These are phyloP conservation scores for Bos indicus DNA, from an alignment of 2,113 vertebrate genomes.

Conservation along the genomic window DNA sequence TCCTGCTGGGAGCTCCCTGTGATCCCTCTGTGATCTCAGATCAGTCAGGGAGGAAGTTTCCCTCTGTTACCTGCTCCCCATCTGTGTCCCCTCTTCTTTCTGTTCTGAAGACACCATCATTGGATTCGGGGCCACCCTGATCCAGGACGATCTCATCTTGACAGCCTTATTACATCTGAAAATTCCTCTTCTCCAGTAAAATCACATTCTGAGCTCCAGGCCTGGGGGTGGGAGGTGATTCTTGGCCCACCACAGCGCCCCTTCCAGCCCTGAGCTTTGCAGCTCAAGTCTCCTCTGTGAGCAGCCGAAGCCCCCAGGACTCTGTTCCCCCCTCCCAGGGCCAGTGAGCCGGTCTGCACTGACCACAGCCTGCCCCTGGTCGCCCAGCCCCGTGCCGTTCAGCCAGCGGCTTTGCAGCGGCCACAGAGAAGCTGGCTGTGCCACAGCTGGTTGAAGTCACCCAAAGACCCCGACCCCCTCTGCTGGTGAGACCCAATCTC, in stretches of 20 bases:
- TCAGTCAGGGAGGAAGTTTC: background rate
- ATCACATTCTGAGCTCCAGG: too few relatives aligned
- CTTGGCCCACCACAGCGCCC: fast-evolving
- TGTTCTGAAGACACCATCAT: background rate
- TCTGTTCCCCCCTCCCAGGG: background rate
- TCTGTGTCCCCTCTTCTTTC: too few relatives aligned
- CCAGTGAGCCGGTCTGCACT: fast-evolving
- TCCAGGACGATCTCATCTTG: background rate
- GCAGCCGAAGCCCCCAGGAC: fast-evolving
- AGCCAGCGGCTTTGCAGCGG: fast-evolving
- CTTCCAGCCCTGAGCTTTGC: background rate
- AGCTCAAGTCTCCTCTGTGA: background rate
- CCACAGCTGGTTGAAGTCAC: background rate
- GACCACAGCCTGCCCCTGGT: fast-evolving
- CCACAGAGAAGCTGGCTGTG: background rate
- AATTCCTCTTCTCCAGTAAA: background rate
- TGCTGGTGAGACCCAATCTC: fast-evolving
- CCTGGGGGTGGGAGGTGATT: fast-evolving
- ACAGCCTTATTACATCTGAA: background rate
- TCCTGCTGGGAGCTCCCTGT: too few relatives aligned
- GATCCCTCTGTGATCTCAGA: too few relatives aligned
- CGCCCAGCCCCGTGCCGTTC: fast-evolving
- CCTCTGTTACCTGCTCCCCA: background rate
- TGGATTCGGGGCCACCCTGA: fast-evolving
- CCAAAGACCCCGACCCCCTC: fast-evolving